phyloP scores from a whole-genome alignment of 2,797 vertebrate genomes.

The Novumbra hubbsi region DNA sequence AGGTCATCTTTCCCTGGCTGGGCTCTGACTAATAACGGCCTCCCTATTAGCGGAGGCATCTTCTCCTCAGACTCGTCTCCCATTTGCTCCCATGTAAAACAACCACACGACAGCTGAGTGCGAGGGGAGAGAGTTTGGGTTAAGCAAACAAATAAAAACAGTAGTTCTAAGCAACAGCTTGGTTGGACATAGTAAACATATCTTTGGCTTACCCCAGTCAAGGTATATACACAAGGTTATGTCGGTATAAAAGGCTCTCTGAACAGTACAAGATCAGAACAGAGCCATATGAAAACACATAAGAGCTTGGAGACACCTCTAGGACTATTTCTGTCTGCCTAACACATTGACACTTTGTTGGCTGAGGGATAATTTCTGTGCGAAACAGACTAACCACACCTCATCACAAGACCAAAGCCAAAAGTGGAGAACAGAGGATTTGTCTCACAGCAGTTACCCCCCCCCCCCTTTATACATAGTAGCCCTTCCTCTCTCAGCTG shows the following conservation, averaged over 20 bases:
- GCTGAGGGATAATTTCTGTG: constrained; percentile 42
- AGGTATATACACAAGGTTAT: neutral
- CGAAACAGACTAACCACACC: constrained; percentile 63
- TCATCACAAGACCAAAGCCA: constrained; percentile 61
- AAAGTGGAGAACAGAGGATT: constrained; percentile 1
- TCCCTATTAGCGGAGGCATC: constrained; percentile 39
- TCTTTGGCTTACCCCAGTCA: neutral
- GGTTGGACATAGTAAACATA: neutral
- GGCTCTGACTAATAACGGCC: constrained; percentile 54
- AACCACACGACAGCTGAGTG: constrained; percentile 1
- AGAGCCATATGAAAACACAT: constrained; percentile 41
- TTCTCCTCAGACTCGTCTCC: constrained; percentile 20
- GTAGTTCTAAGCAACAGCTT: neutral
- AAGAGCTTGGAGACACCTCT: neutral
- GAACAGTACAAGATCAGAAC: constrained; percentile 13
- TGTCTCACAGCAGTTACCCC: neutral
- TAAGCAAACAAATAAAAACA: neutral
- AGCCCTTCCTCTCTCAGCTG: neutral
- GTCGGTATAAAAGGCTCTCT: constrained; percentile 9
- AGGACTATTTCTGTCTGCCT: constrained; percentile 49
- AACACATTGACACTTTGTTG: constrained; percentile 47
- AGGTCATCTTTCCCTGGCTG: constrained; percentile 70
- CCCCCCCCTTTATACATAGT: neutral
- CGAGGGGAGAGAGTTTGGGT: constrained; percentile 15
- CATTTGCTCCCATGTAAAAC: constrained; percentile 2